Evolutionary conservation across 1,140 invertebrate genomes (phyloP).

Genomic region (Hestina assimilis): DNA sequence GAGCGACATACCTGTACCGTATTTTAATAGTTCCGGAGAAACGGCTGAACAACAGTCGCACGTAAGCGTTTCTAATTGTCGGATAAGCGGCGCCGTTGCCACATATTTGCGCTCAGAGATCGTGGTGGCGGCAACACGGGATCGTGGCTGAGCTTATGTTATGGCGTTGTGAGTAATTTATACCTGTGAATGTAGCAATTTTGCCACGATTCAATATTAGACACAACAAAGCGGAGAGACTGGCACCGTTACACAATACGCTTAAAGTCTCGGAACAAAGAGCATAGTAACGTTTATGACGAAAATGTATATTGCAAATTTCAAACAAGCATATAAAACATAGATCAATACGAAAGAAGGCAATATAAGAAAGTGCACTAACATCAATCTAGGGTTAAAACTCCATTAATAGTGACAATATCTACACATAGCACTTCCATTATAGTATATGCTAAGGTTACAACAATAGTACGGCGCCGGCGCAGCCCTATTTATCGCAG

Average conservation of each 20-base stretch:
- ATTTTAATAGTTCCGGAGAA: slow-evolving; percentile 64
- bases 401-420: too few relatives aligned
- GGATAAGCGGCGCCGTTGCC: slow-evolving; percentile 46
- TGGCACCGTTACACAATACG: slow-evolving; percentile 39
- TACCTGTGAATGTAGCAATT: slow-evolving; percentile 45
- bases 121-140: slow-evolving; percentile 19
- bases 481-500: slow-evolving; percentile 41
- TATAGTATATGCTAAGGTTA: neutral
- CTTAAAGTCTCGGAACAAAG: neutral
- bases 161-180: slow-evolving; percentile 33
- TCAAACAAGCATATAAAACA: neutral
- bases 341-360: too few relatives aligned
- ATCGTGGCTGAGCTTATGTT: slow-evolving; percentile 24
- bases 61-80: slow-evolving; percentile 49
- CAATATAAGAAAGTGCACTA: too few relatives aligned
- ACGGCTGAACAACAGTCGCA: slow-evolving; percentile 40
- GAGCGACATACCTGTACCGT: slow-evolving; percentile 39
- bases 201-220: slow-evolving; percentile 35
- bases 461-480: slow-evolving; percentile 39
- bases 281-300: too few relatives aligned
- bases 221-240: slow-evolving; percentile 46
- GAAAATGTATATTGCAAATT: neutral
- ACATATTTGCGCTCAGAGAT: slow-evolving; percentile 39
- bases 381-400: too few relatives aligned
- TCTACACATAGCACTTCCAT: neutral